Base-by-base conservation (phyloP, 2,113 vertebrate species). In the Aplodontia rufa region DNA sequence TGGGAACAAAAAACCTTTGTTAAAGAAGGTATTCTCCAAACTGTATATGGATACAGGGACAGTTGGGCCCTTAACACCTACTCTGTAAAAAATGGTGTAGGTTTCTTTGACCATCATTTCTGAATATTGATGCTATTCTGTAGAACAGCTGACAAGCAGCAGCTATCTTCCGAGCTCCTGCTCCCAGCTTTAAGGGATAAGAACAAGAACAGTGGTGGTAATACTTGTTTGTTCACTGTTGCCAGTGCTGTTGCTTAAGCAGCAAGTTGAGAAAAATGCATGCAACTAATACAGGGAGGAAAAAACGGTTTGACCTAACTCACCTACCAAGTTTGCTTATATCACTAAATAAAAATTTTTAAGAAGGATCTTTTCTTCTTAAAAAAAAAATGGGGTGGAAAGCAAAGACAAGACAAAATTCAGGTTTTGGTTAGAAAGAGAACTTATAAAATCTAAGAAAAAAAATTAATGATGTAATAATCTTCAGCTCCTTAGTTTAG, bases 191-290 rank as follows among this genome's bases (percentile, higher is more conserved):
- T 58, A 90, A 92, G 45, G 49, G 62, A 84, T 66, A 96, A 90
- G 60, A 94, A 93, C 53, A 94, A 95, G 40, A 55, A 71, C 53
- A 90, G 49, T 90, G 84, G 32, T 86, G 68, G 28, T 30, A 42
- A 96, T 78, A 87, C 55, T 86, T 92, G 22, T 94, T 87, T 93
- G 93, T 96, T 97, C 37, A 84, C 30, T 93, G 62, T 35, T 80
- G 66, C 32, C 82, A 81, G 37, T 85, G 58, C 90, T 93, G 85
- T 45, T 94, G 32, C 84, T 93, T 79, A 96, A 92, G 45, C 58
- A 96, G 94, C 75, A 95, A 91, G 89, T 64, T 94, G 37, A 96
- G 90, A 93, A 96, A 97, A 92, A 28, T 30, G 95, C 47, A 71
- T 84, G 17, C 22, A 93, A 64, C 42, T 95, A 72, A 78, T 17